Percentiles rank a stretch among this genome's conserved stretches.
These are phyloP conservation scores for Eolophus roseicapilla DNA, from an alignment of 2,113 vertebrate species.

Conservation along the genomic window DNA sequence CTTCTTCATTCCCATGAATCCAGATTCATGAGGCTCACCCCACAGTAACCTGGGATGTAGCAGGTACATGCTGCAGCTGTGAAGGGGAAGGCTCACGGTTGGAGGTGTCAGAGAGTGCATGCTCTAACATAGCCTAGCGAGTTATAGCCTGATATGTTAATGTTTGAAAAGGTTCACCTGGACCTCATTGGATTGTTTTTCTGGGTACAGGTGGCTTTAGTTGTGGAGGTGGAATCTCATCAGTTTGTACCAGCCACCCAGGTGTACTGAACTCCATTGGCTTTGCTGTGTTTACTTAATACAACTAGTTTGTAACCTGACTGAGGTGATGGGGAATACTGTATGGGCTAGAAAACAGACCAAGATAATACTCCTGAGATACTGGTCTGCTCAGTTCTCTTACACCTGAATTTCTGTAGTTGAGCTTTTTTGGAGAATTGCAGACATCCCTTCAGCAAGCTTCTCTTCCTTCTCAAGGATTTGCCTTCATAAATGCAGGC, in stretches of 20 bases:
- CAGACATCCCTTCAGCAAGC: not conserved
- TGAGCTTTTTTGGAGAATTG: not conserved
- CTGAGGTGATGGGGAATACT: no score
- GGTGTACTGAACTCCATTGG: not conserved
- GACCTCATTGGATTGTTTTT: not conserved
- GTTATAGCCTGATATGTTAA: not conserved
- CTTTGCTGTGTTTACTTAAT: not conserved
- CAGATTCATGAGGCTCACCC: not conserved
- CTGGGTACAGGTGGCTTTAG: not conserved
- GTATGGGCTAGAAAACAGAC: not conserved
- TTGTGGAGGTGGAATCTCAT: not conserved
- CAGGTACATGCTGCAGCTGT: not conserved
- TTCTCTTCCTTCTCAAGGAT: not conserved
- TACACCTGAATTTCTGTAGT: no score
- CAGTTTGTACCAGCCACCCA: not conserved
- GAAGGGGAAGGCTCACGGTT: fast-evolving
- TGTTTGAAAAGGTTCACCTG: not conserved
- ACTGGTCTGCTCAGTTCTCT: not conserved
- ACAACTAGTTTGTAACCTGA: not conserved
- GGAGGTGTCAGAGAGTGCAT: no score
- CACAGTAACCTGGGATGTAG: not conserved
- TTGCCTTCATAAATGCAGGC: not conserved
- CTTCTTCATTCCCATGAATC: not conserved
- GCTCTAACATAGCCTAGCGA: not conserved
- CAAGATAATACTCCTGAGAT: not conserved